Evolutionary conservation across 1,140 invertebrate species (phyloP), one percentile per base, ranked within the genome.

Genomic region (Aethina tumida): DNA sequence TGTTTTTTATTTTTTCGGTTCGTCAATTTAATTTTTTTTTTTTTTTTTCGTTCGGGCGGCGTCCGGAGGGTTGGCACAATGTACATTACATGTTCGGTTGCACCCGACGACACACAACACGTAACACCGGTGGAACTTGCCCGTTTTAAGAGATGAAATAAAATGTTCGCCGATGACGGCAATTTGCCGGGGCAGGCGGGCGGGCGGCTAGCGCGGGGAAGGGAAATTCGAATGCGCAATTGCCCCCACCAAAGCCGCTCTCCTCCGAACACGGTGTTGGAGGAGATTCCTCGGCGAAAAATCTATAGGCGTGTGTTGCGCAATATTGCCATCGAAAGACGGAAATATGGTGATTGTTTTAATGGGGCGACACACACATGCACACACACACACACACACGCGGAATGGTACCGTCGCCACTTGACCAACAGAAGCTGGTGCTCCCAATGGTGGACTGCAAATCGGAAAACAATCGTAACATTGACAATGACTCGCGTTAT

Each of bases 151-250:
- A 53, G 49, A 53, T 50, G 49, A 50, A 50, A 48, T 35, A 40
- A 39, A 39, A 35, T 42, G 44, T 40, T 43, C 21, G 34, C 34
- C 42, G 48, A 42, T 50, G 45, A 41, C 48, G 48, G 39, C 36
- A 47, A 45, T 48, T 53, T 39, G 43, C 41, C 42, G 36, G 38
- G 28, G 31, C 13, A 32, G 39, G 39, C 35, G 34, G 29, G 43
- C 17, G 24, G 38, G 41, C 25, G 34, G 21, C 40, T 35, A 16
- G 20, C 22, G 38, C 35, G 41, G 45, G 39, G 39, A 34, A 33
- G 20, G 32, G 36, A 28, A 45, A 41, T 47, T 48, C 44, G 53
- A 56, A 56, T 56, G 53, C 53, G 53, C 53, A 56, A 52, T 56
- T 53, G n/a, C 52, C 49, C 51, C 49, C 52, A 50, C 46, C 41